A percentile compares a stretch with the other conserved stretches of the same genome.
phyloP scores from a whole-genome alignment of 2,113 vertebrate genomes.

The Microcebus tavaratra region DNA sequence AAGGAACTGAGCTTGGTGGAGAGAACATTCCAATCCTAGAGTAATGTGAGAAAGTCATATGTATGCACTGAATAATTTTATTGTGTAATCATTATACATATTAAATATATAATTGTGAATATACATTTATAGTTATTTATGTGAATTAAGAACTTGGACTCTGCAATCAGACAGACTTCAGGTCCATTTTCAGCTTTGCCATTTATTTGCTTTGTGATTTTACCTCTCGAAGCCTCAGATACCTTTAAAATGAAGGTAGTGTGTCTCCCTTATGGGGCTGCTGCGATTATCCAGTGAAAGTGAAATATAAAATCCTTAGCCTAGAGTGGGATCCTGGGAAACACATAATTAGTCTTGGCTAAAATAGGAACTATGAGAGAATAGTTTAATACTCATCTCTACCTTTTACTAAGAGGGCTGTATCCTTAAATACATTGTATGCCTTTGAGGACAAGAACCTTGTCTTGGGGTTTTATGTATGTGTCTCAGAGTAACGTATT shows the following conservation, averaged over 20 bases:
- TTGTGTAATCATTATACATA: background rate
- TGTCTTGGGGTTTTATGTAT: background rate
- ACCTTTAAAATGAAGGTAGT: background rate
- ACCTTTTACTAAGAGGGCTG: background rate
- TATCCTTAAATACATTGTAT: background rate
- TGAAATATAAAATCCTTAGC: background rate
- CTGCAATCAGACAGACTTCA: background rate
- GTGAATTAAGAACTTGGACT: background rate
- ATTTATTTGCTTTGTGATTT: background rate
- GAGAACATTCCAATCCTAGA: background rate
- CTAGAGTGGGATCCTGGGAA: background rate
- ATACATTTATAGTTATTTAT: background rate
- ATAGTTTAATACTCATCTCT: background rate
- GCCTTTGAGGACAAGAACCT: background rate
- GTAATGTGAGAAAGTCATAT: background rate
- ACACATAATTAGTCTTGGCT: background rate
- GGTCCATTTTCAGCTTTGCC: background rate
- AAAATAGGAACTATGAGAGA: background rate
- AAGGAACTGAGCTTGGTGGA: background rate
- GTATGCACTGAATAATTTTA: background rate
- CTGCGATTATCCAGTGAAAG: background rate
- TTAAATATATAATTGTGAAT: background rate
- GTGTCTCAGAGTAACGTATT: background rate
- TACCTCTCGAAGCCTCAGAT: background rate
- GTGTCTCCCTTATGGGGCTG: background rate